phyloP scores from a whole-genome alignment of 2,888 invertebrate species.

The Machimus atricapillus region DNA sequence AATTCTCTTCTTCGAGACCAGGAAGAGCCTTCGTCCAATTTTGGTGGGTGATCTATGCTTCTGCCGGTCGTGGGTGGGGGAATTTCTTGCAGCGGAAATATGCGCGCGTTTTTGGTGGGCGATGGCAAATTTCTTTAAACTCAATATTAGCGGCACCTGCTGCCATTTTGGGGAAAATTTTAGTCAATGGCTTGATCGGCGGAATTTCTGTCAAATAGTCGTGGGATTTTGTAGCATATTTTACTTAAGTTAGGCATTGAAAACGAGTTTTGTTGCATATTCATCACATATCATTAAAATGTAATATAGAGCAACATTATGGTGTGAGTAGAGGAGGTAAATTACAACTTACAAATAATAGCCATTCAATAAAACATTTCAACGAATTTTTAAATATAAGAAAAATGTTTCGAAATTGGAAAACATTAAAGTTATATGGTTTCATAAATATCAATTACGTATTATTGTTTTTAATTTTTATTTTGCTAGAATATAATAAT shows the following conservation, averaged over 20 bases:
- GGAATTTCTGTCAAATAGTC: neutral
- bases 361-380: too few relatives aligned
- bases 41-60: neutral
- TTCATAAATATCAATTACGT: too few relatives aligned
- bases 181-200: too few relatives aligned
- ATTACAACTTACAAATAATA: too few relatives aligned
- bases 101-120: neutral
- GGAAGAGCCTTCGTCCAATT: constrained; percentile 1
- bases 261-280: neutral
- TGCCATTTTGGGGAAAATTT: neutral
- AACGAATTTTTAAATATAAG: too few relatives aligned
- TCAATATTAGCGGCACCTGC: neutral
- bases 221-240: neutral
- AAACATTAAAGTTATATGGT: too few relatives aligned
- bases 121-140: neutral
- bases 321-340: too few relatives aligned
- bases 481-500: too few relatives aligned
- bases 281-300: neutral
- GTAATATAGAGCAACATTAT: neutral
- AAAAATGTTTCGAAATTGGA: too few relatives aligned
- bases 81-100: neutral
- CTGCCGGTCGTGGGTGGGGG: neutral
- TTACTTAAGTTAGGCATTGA: neutral
- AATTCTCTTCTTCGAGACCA: neutral
- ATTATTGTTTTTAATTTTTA: too few relatives aligned